Conservation (phyloP, 2,113 vertebrate genomes). For the Crotalus helleri region DNA sequence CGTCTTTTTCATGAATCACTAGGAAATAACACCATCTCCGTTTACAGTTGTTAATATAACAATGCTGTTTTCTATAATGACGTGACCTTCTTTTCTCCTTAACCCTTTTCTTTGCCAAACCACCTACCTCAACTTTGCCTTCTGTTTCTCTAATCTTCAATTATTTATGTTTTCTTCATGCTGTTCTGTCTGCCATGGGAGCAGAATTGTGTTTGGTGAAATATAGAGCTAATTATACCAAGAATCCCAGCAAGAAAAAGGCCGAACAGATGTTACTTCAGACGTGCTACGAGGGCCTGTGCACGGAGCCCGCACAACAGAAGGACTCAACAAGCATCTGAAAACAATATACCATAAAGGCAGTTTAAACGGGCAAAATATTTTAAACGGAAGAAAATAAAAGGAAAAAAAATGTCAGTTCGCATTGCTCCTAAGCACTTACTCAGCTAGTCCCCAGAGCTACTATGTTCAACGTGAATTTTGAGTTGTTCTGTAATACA, state of each 20-base stretch:
- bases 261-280: conserved; percentile 83
- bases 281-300: conserved; percentile 72
- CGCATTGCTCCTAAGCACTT: conserved; percentile 62
- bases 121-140: conserved; percentile 78
- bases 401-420: conserved; percentile 54
- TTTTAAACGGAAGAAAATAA: conserved; percentile 66
- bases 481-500: conserved; percentile 68
- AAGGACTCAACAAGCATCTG: conserved; percentile 58
- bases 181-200: conserved; percentile 76
- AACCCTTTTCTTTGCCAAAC: conserved; percentile 77
- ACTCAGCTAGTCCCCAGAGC: conserved; percentile 57
- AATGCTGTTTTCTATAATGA: conserved; percentile 64
- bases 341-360: conserved; percentile 65
- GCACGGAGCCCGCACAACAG: conserved; percentile 66
- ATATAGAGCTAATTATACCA: conserved; percentile 83
- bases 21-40: conserved; percentile 53
- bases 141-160: conserved; percentile 84
- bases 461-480: conserved; percentile 59
- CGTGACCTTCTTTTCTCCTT: conserved; percentile 78
- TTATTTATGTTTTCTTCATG: conserved; percentile 84
- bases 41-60: conserved; percentile 62
- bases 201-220: conserved; percentile 81
- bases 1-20: conserved; percentile 41
- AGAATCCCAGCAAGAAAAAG: conserved; percentile 78
- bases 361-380: conserved; percentile 71